These are phyloP conservation scores for Anthoscopus minutus DNA, from an alignment of 2,113 vertebrate genomes.

Conservation along the genomic window DNA sequence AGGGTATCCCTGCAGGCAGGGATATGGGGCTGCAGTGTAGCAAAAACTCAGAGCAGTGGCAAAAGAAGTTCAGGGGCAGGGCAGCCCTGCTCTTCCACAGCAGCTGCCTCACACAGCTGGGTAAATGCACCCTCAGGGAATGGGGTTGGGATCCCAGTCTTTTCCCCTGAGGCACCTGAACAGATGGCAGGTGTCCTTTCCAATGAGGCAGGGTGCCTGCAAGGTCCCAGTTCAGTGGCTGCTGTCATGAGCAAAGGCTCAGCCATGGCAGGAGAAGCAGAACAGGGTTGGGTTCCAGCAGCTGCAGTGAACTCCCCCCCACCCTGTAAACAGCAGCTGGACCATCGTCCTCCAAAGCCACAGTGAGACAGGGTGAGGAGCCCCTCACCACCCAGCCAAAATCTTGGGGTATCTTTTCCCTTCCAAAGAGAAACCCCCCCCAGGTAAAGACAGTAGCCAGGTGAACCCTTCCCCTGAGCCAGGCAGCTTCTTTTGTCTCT, in stretches of 20 bases:
- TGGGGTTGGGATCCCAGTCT: rapidly evolving
- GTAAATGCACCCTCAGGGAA: rapidly evolving
- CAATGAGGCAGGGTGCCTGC: rapidly evolving
- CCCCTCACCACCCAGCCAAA: neutral
- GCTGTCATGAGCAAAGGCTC: neutral
- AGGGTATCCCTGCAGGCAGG: rapidly evolving
- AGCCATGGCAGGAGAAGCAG: neutral
- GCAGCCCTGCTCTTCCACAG: neutral
- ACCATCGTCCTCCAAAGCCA: rapidly evolving
- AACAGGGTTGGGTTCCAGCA: rapidly evolving
- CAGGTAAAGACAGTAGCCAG: neutral
- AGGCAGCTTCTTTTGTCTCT: neutral
- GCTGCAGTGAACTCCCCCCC: rapidly evolving
- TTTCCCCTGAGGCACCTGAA: neutral
- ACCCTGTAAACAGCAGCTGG: neutral
- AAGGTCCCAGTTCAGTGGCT: neutral
- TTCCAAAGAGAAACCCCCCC: neutral
- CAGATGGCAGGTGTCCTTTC: neutral
- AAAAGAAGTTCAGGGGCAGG: neutral
- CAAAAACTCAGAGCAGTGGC: neutral
- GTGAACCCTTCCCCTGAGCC: rapidly evolving
- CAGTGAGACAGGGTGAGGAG: rapidly evolving
- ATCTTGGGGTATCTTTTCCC: neutral
- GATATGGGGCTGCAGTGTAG: rapidly evolving
- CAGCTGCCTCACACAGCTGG: rapidly evolving